These are phyloP conservation scores for Abrostola triplasia DNA, from an alignment of 2,888 invertebrate genomes.

Conservation along the genomic window DNA sequence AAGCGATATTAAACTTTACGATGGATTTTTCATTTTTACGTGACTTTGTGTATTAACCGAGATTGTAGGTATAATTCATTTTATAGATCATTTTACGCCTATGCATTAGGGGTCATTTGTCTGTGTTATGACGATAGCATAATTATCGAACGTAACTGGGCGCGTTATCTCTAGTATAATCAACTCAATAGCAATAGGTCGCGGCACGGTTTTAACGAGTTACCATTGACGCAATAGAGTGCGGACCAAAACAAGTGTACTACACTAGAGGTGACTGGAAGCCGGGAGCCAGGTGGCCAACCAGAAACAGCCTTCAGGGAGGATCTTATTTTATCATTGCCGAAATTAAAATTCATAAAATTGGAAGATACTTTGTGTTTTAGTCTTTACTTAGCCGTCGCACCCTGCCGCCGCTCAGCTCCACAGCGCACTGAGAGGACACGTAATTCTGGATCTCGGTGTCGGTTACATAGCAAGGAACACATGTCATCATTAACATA, in stretches of 20 bases:
- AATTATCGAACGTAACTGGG: constrained; percentile 16
- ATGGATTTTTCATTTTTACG: constrained; percentile 6
- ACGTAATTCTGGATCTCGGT: no score
- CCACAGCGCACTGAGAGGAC: no score
- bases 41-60: not conserved
- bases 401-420: no score
- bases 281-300: not conserved
- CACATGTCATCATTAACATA: no score
- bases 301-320: not conserved
- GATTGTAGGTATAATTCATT: constrained; percentile 3
- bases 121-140: constrained; percentile 31
- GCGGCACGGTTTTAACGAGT: constrained; percentile 42
- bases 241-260: constrained; percentile 16
- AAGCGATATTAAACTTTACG: constrained; percentile 19
- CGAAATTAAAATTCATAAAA: no score
- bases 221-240: constrained; percentile 40
- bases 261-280: constrained; percentile 1
- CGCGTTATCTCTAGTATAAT: constrained; percentile 49
- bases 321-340: no score
- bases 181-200: constrained; percentile 57
- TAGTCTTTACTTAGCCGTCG: no score
- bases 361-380: no score
- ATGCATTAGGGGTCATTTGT: constrained; percentile 30
- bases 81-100: constrained; percentile 16
- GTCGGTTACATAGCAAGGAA: no score